A percentile compares a stretch with the other conserved stretches of the same genome.
Evolutionary conservation across 2,888 invertebrate genomes (phyloP).

Genomic region (Tortricodes alternella): DNA sequence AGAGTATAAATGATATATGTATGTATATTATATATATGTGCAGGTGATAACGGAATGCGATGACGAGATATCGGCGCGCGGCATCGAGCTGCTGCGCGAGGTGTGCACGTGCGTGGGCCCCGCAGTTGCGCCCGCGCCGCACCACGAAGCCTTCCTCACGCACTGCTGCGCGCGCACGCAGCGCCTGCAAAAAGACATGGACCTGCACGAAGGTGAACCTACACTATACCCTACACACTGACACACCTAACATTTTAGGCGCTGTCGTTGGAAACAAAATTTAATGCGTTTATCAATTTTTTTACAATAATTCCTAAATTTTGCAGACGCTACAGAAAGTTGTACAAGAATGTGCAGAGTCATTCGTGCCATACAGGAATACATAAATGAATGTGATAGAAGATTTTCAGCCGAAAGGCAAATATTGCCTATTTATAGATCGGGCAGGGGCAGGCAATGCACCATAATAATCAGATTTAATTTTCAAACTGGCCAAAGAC

Average conservation of each 20-base stretch:
- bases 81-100: slow-evolving; percentile 95
- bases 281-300: background rate
- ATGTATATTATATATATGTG: background rate
- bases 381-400: slow-evolving; percentile 96
- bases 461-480: slow-evolving; percentile 89
- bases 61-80: slow-evolving; percentile 96
- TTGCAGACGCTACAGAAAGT: slow-evolving; percentile 67
- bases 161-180: slow-evolving; percentile 95
- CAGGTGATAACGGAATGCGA: slow-evolving; percentile 94
- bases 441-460: slow-evolving; percentile 95
- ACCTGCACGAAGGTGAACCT: slow-evolving; percentile 65
- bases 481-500: slow-evolving; percentile 93
- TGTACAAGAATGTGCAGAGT: slow-evolving; percentile 93
- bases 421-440: slow-evolving; percentile 94
- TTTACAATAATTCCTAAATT: background rate
- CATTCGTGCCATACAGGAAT: slow-evolving; percentile 96
- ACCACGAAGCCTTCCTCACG: slow-evolving; percentile 95
- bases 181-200: slow-evolving; percentile 92
- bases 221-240: background rate
- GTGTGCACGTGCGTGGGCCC: slow-evolving; percentile 97
- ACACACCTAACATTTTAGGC: no score
- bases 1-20: no score
- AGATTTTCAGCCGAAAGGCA: slow-evolving; percentile 93
- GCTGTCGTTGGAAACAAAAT: no score
- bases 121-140: slow-evolving; percentile 89